Percentiles rank a stretch among this genome's conserved stretches.
phyloP scores from a whole-genome alignment of 2,888 invertebrate genomes.

The Spodoptera picta region DNA sequence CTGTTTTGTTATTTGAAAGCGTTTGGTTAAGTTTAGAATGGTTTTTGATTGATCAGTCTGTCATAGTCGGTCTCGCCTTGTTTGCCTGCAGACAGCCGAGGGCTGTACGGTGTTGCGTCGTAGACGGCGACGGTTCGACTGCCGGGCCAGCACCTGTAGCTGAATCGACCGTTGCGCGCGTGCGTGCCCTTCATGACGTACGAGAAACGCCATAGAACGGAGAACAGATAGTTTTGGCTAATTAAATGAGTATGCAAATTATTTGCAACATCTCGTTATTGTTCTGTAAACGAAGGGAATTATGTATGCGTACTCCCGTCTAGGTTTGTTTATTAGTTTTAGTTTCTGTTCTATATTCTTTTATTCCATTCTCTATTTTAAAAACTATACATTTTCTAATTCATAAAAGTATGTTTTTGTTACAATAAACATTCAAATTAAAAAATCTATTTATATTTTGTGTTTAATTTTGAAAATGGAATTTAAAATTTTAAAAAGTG shows the following conservation, averaged over 20 bases:
- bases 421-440: too few relatives aligned
- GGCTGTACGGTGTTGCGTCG: conserved; percentile 59
- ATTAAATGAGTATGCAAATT: conserved; percentile 33
- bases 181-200: conserved; percentile 87
- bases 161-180: conserved; percentile 86
- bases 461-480: too few relatives aligned
- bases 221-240: conserved; percentile 46
- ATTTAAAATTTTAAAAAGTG: background rate
- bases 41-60: conserved; percentile 66
- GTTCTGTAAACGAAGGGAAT: background rate
- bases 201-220: conserved; percentile 68
- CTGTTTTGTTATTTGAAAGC: conserved; percentile 46
- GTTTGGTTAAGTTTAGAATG: conserved; percentile 49
- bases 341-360: background rate
- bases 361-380: background rate
- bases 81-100: conserved; percentile 43
- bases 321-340: too few relatives aligned
- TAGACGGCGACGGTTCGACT: conserved; percentile 75
- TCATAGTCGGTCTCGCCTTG: conserved; percentile 66
- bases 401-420: background rate
- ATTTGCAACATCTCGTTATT: background rate
- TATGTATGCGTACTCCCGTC: too few relatives aligned
- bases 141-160: conserved; percentile 86
- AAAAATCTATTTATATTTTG: too few relatives aligned
- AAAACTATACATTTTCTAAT: background rate